Conservation (phyloP, 2,888 invertebrate genomes). For the Vesta saturnalis region DNA sequence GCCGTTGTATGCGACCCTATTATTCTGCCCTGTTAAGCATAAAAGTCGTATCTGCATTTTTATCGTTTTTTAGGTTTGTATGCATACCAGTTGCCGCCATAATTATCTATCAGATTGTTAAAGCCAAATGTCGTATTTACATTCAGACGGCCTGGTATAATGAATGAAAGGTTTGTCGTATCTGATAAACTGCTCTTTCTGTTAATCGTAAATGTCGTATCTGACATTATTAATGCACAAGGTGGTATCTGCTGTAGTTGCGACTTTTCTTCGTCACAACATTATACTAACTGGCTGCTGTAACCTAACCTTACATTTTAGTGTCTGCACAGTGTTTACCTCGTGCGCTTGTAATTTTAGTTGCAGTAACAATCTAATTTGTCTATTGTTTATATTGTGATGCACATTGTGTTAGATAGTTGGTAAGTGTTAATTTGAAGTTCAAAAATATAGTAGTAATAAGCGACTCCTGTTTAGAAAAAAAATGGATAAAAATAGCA, state of each 20-base stretch:
- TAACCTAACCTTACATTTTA: slow-evolving; percentile 5
- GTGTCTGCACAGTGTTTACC: slow-evolving; percentile 5
- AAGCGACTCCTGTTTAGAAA: neutral
- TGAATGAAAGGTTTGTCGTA: slow-evolving; percentile 2
- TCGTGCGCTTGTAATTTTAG: neutral
- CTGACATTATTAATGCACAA: slow-evolving; percentile 5
- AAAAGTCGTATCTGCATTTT: slow-evolving; percentile 3
- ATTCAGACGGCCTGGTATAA: slow-evolving; percentile 5
- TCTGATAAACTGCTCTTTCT: slow-evolving; percentile 5
- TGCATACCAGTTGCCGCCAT: slow-evolving; percentile 3
- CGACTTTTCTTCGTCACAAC: slow-evolving; percentile 5
- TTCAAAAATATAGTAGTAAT: slow-evolving; percentile 5
- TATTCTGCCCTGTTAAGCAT: slow-evolving; percentile 2
- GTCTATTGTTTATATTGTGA: slow-evolving; percentile 1
- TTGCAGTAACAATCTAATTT: slow-evolving; percentile 1
- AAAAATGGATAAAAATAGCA: slow-evolving; percentile 2
- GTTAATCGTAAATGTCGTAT: neutral
- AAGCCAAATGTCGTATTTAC: slow-evolving; percentile 3
- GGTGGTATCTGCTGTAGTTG: neutral
- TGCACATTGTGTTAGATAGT: neutral
- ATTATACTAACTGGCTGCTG: slow-evolving; percentile 3
- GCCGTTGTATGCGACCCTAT: no score
- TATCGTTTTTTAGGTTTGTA: slow-evolving; percentile 2
- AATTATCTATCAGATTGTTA: neutral
- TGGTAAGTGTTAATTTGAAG: slow-evolving; percentile 1